These are phyloP conservation scores for Diarsia rubi DNA, from an alignment of 2,888 invertebrate genomes.

Conservation along the genomic window DNA sequence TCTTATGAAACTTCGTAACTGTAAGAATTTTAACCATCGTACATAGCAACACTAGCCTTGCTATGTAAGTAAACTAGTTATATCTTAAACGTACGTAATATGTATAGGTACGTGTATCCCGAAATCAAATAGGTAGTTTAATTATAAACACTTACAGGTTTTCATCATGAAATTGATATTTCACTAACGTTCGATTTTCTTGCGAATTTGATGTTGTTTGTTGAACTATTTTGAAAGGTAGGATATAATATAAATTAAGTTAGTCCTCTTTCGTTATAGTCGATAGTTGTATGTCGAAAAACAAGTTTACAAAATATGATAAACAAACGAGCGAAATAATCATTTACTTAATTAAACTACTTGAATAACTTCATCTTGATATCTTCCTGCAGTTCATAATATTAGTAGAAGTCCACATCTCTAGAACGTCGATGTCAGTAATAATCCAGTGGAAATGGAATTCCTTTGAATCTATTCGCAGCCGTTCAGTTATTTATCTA, in stretches of 20 bases:
- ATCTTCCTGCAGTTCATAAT: slow-evolving; percentile 26
- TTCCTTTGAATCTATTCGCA: slow-evolving; percentile 63
- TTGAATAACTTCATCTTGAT: slow-evolving; percentile 24
- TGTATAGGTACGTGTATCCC: too few relatives aligned
- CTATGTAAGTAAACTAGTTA: not conserved
- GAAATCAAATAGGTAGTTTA: slow-evolving; percentile 18
- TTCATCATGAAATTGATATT: slow-evolving; percentile 17
- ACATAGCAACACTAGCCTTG: not conserved
- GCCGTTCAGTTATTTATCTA: slow-evolving; percentile 62
- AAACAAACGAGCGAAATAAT: not conserved
- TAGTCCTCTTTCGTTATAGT: not conserved
- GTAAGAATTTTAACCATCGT: not conserved
- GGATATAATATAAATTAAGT: not conserved
- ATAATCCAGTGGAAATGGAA: slow-evolving; percentile 56
- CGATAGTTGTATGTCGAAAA: not conserved
- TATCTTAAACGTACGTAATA: not conserved
- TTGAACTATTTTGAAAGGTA: slow-evolving; percentile 4
- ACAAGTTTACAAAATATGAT: not conserved
- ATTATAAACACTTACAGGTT: slow-evolving; percentile 21
- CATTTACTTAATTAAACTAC: not conserved
- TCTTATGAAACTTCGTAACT: too few relatives aligned
- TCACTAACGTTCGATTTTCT: slow-evolving; percentile 9
- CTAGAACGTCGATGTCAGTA: slow-evolving; percentile 39
- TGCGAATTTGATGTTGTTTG: slow-evolving; percentile 13
- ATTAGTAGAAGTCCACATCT: slow-evolving; percentile 42